phyloP scores from a whole-genome alignment of 2,113 vertebrate species.

The Istiophorus platypterus region DNA sequence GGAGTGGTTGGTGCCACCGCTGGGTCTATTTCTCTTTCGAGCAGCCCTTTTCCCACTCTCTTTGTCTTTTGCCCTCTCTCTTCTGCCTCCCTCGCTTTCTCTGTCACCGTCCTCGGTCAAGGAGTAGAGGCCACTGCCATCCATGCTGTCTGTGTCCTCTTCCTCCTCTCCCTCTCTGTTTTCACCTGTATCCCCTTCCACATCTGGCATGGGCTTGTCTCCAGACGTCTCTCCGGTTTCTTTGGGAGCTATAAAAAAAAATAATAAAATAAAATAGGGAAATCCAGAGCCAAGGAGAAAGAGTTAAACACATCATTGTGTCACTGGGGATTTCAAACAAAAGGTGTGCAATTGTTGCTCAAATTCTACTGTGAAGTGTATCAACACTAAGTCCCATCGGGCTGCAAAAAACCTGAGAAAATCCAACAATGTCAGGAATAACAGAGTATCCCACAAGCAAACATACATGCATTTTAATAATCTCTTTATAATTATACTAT shows the following conservation, averaged over 20 bases:
- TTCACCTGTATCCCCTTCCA: slow-evolving; percentile 50
- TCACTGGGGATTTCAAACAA: slow-evolving; percentile 21
- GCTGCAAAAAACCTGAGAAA: neutral
- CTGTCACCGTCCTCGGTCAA: slow-evolving; percentile 89
- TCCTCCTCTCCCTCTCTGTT: slow-evolving; percentile 78
- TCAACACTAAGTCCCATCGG: neutral
- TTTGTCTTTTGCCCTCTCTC: slow-evolving; percentile 64
- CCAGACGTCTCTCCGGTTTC: slow-evolving; percentile 69
- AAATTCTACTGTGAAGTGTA: neutral
- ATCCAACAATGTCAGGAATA: neutral
- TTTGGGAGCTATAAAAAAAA: slow-evolving; percentile 61
- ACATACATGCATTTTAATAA: neutral
- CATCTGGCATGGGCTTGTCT: slow-evolving; percentile 69
- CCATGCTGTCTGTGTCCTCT: slow-evolving; percentile 97
- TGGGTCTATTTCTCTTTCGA: slow-evolving; percentile 82
- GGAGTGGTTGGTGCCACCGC: slow-evolving; percentile 75
- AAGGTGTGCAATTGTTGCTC: neutral
- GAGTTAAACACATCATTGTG: slow-evolving; percentile 5
- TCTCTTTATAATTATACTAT: neutral
- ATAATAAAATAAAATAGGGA: too few relatives aligned
- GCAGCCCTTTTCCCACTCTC: slow-evolving; percentile 69
- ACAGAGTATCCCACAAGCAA: neutral
- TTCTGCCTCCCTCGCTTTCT: slow-evolving; percentile 76
- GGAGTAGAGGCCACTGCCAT: slow-evolving; percentile 92
- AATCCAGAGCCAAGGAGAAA: slow-evolving; percentile 4